Base-by-base conservation (phyloP, 2,888 invertebrate species). In the Nesidiocoris tenuis region DNA sequence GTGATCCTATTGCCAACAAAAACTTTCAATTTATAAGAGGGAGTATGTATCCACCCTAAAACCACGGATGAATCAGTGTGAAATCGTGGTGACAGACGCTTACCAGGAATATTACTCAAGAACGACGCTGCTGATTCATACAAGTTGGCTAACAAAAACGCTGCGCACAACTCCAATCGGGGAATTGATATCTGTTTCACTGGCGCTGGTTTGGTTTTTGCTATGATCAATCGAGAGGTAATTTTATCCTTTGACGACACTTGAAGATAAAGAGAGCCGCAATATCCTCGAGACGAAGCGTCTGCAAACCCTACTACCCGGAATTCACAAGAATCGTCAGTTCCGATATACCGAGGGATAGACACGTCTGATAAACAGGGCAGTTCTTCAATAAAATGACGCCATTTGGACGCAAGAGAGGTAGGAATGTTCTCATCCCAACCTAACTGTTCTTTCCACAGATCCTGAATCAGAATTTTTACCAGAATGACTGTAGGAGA, bases 1-100 rank as follows among this genome's bases (percentile, higher is more conserved):
- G 80, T 78, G 3, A 82, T 80, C 39, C 82, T 71, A 76, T 78
- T 67, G n/a, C n/a, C n/a, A n/a, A n/a, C n/a, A n/a, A n/a, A n/a
- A n/a, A n/a, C n/a, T n/a, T n/a, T n/a, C n/a, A 79, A 79, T 0
- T 72, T 76, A 5, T 78, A 76, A 0, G 81, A 77, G 19, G 79
- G 79, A 55, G 80, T 78, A 2, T 70, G 24, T 0, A 81, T 22
- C 81, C 81, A 81, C 1, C 78, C 76, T 2, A 81, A 76, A 1
- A 78, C 78, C 16, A 80, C 76, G n/a, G 79, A 77, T 0, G 80
- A 81, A 61, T 81, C 81, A 7, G 78, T 77, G 79, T 79, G 77
- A 0, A 72, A 59, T n/a, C n/a, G 54, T 39, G 55, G 17, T 75
- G 70, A n/a, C 61, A 22, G 17, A 56, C 21, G 12, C 24, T 79